Conservation (phyloP, 2,113 vertebrate genomes). For the Tetraodon nigroviridis region DNA sequence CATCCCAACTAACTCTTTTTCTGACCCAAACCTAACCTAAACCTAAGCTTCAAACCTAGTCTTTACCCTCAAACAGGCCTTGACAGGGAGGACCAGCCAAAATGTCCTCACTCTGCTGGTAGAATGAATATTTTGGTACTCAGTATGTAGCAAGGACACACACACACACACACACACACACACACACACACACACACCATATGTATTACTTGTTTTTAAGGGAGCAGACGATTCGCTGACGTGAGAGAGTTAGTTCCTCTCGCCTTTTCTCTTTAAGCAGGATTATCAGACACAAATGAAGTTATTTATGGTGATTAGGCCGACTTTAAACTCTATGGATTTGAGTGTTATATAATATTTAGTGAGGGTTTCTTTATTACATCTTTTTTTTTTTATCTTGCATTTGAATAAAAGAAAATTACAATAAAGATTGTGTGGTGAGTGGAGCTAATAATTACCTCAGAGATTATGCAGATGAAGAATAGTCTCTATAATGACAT, state of each 20-base stretch:
- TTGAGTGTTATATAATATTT: conserved; percentile 70
- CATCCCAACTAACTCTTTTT: too few relatives aligned
- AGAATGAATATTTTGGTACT: too few relatives aligned
- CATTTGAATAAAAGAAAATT: conserved; percentile 32
- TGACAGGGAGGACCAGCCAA: too few relatives aligned
- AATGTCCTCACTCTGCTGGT: too few relatives aligned
- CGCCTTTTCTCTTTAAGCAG: conserved; percentile 2
- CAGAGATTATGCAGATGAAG: conserved; percentile 74
- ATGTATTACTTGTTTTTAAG: neutral
- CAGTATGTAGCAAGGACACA: too few relatives aligned
- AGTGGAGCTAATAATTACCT: conserved; percentile 75
- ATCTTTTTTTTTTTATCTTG: conserved; percentile 45
- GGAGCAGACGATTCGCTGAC: neutral
- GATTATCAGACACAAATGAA: conserved; percentile 66
- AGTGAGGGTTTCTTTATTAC: conserved; percentile 56
- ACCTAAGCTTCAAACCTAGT: too few relatives aligned
- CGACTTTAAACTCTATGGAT: conserved; percentile 69
- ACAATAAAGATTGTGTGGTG: conserved; percentile 70
- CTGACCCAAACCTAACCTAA: too few relatives aligned
- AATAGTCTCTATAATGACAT: conserved; percentile 71
- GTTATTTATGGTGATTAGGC: conserved; percentile 72
- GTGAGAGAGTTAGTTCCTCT: conserved; percentile 14
- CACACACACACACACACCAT: too few relatives aligned
- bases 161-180: too few relatives aligned
- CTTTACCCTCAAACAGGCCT: too few relatives aligned